Evolutionary conservation across 2,113 vertebrate genomes (phyloP).

Genomic region (human): DNA sequence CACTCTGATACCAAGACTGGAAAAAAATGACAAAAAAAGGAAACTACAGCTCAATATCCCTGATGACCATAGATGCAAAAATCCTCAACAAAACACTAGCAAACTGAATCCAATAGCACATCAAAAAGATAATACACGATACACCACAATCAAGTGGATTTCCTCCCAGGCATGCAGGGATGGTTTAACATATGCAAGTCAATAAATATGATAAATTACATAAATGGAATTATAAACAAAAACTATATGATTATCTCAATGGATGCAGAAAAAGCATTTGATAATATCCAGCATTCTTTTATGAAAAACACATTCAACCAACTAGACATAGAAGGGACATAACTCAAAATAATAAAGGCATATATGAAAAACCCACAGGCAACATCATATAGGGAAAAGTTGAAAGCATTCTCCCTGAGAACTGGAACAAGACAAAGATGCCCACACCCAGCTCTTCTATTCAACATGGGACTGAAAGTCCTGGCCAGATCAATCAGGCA

Average conservation of each 20-base stretch:
- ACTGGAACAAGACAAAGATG: not conserved
- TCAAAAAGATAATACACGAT: not conserved
- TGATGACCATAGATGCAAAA: not conserved
- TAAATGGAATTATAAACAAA: not conserved
- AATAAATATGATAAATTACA: not conserved
- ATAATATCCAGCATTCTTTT: not conserved
- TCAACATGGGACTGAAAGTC: not conserved
- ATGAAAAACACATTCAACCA: not conserved
- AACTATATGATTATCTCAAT: not conserved
- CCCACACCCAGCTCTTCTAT: not conserved
- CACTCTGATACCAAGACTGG: not conserved
- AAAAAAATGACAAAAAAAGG: not conserved
- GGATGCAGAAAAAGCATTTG: not conserved
- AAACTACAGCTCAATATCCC: not conserved
- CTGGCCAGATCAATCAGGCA: not conserved
- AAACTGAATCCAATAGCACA: not conserved
- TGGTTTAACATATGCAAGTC: not conserved
- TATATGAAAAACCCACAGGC: not conserved
- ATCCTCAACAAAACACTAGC: not conserved
- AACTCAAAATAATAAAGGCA: not conserved
- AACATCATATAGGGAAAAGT: not conserved
- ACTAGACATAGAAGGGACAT: not conserved
- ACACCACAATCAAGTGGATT: not conserved
- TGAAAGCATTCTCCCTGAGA: not conserved
- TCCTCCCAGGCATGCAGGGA: not conserved